These are phyloP conservation scores for Urocitellus parryii DNA, from an alignment of 2,113 vertebrate genomes.

Conservation along the genomic window DNA sequence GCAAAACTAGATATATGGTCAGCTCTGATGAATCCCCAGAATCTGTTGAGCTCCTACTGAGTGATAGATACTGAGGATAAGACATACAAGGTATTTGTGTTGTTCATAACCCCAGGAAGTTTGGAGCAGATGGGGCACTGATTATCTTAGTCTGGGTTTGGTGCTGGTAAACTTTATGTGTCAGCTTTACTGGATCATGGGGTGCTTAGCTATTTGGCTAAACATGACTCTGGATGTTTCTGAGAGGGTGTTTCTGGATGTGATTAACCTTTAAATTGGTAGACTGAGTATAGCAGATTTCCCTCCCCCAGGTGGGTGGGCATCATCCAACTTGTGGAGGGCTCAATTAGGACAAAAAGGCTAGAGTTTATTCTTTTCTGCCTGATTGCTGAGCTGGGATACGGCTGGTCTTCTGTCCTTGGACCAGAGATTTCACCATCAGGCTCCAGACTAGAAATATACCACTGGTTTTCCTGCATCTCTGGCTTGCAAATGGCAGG, in stretches of 20 bases:
- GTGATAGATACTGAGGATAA: neutral
- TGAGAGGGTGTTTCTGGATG: neutral
- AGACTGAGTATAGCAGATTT: neutral
- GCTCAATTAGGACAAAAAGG: neutral
- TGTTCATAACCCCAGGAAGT: neutral
- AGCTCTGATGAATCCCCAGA: neutral
- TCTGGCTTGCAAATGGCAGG: neutral
- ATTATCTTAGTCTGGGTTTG: neutral
- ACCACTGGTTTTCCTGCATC: neutral
- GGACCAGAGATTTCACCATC: neutral
- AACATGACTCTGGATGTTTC: neutral
- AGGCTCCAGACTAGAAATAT: neutral
- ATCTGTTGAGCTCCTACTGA: neutral
- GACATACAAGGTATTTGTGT: neutral
- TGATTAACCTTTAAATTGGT: neutral
- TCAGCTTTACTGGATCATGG: neutral
- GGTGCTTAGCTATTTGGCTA: neutral
- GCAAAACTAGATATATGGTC: neutral
- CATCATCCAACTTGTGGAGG: neutral
- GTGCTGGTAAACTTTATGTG: neutral
- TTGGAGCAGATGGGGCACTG: neutral
- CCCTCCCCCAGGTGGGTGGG: neutral
- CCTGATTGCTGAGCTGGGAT: no score
- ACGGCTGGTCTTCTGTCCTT: neutral
- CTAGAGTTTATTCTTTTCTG: no score